A percentile compares a stretch with the other conserved stretches of the same genome.
phyloP scores from a whole-genome alignment of 2,888 invertebrate species.

The Parnassius smintheus region DNA sequence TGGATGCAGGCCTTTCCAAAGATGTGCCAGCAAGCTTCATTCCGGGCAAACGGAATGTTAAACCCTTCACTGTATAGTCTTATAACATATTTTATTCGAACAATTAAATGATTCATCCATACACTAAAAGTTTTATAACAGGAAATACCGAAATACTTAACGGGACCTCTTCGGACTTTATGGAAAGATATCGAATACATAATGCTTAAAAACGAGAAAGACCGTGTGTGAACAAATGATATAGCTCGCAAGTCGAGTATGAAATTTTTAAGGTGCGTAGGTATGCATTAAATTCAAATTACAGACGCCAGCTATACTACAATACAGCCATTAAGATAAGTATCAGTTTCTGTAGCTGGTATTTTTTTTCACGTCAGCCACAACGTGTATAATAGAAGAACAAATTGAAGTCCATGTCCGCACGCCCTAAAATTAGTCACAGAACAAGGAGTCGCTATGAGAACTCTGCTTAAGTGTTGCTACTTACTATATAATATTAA shows the following conservation, averaged over 20 bases:
- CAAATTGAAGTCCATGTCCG: conserved; percentile 14
- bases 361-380: conserved; percentile 2
- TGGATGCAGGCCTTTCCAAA: too few relatives aligned
- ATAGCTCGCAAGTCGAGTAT: conserved; percentile 1
- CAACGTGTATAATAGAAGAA: conserved; percentile 1
- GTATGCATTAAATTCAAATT: conserved; percentile 5
- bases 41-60: too few relatives aligned
- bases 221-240: conserved; percentile 8
- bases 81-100: conserved; percentile 10
- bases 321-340: conserved; percentile 6
- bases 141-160: conserved; percentile 24
- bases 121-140: neutral
- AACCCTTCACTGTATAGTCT: too few relatives aligned
- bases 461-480: neutral
- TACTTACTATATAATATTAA: neutral
- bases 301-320: neutral
- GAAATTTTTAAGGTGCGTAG: conserved; percentile 2
- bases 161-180: conserved; percentile 10
- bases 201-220: neutral
- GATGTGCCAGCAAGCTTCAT: too few relatives aligned
- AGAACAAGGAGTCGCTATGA: neutral
- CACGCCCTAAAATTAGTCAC: conserved; percentile 4
- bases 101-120: conserved; percentile 14
- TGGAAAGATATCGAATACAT: conserved; percentile 10
- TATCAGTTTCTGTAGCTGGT: neutral